Evolutionary conservation across 2,797 vertebrate species (phyloP).

Genomic region (Moxostoma hubbsi): DNA sequence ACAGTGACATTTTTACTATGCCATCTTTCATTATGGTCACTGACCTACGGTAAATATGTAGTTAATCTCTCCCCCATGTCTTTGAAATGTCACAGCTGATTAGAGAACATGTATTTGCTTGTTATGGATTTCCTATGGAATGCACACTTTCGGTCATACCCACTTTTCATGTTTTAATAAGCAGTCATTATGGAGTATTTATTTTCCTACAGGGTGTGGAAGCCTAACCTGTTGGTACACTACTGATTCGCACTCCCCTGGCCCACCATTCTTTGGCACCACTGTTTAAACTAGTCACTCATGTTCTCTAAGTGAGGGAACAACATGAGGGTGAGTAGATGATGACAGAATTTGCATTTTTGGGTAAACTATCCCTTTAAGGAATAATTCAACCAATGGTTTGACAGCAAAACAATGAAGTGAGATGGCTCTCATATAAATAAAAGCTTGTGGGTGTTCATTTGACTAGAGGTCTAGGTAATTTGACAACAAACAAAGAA

Average conservation of each 20-base stretch:
- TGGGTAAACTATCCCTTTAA: too few species aligned
- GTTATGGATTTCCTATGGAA: constrained; percentile 81
- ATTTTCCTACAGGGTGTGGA: constrained; percentile 81
- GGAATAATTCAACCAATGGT: too few species aligned
- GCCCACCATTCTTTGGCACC: constrained; percentile 33
- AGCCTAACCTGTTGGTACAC: constrained; percentile 80
- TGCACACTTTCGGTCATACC: constrained; percentile 75
- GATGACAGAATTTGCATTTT: too few species aligned
- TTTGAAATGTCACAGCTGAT: constrained; percentile 74
- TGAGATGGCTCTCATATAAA: too few species aligned
- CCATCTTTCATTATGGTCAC: constrained; percentile 72
- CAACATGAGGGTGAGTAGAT: too few species aligned
- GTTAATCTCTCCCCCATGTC: constrained; percentile 74
- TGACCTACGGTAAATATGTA: constrained; percentile 70
- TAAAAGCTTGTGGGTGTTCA: background rate
- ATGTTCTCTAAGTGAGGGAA: constrained; percentile 31
- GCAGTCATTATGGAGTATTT: constrained; percentile 78
- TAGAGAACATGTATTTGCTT: constrained; percentile 78
- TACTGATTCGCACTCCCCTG: constrained; percentile 48
- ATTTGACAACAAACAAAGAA: background rate
- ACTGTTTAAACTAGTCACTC: constrained; percentile 62
- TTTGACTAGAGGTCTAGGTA: background rate
- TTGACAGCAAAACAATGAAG: too few species aligned
- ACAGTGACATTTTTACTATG: constrained; percentile 61
- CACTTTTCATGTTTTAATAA: constrained; percentile 78